Evolutionary conservation across 2,797 vertebrate species (phyloP).

Genomic region (Rhinatrema bivittatum): DNA sequence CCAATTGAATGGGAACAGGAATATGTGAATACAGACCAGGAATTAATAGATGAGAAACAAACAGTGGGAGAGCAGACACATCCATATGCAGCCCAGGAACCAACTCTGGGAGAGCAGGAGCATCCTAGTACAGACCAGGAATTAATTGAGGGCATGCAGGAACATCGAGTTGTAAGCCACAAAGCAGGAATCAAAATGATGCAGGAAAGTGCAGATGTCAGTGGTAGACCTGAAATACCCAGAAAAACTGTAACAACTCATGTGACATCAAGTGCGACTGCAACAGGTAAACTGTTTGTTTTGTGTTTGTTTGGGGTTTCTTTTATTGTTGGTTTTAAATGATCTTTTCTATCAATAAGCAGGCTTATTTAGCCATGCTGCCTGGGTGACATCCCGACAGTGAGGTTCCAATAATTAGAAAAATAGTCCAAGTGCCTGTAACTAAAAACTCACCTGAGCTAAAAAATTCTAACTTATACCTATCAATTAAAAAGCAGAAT

Average conservation of each 20-base stretch:
- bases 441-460: too few relatives aligned
- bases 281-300: slow-evolving; percentile 44
- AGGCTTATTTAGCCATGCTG: too few relatives aligned
- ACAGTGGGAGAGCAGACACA: not conserved
- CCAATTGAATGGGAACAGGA: not conserved
- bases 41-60: not conserved
- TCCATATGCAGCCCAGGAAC: not conserved
- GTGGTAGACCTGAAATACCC: slow-evolving; percentile 6
- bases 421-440: too few relatives aligned
- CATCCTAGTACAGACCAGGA: not conserved
- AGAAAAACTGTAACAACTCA: not conserved
- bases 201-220: too few relatives aligned
- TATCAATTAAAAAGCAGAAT: too few relatives aligned
- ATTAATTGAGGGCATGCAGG: not conserved
- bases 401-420: too few relatives aligned
- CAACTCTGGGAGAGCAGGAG: not conserved
- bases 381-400: too few relatives aligned
- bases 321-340: too few relatives aligned
- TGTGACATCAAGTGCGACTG: not conserved
- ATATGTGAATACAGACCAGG: not conserved
- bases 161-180: not conserved
- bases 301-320: too few relatives aligned
- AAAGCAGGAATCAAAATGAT: too few relatives aligned
- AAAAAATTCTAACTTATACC: too few relatives aligned
- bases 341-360: too few relatives aligned